Percentiles rank a stretch among this genome's conserved stretches.
Evolutionary conservation across 2,888 invertebrate species (phyloP).

Genomic region (Brachyptera putata): DNA sequence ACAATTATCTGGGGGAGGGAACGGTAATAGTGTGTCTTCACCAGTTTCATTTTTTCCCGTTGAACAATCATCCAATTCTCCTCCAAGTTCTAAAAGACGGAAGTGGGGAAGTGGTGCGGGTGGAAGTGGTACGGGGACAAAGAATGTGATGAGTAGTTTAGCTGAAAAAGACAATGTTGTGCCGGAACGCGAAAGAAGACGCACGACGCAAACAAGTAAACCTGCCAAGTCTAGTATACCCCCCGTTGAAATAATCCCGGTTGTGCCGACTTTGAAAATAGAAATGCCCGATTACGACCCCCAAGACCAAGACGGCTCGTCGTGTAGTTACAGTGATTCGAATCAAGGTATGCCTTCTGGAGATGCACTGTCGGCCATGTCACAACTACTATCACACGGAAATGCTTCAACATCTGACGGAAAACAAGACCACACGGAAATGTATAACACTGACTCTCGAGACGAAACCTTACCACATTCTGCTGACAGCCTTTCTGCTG

Average conservation of each 20-base stretch:
- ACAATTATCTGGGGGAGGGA: background rate
- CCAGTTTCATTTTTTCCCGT: constrained; percentile 23
- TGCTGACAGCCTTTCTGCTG: constrained; percentile 24
- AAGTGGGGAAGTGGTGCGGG: constrained; percentile 17
- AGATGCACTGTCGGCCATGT: constrained; percentile 16
- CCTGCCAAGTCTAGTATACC: constrained; percentile 40
- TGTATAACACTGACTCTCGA: constrained; percentile 29
- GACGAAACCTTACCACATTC: constrained; percentile 22
- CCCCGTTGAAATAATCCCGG: constrained; percentile 46
- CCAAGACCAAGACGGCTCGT: constrained; percentile 39
- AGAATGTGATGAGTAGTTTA: constrained; percentile 5
- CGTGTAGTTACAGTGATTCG: constrained; percentile 25
- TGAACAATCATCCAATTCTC: constrained; percentile 21
- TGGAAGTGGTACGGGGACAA: constrained; percentile 28
- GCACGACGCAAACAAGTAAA: constrained; percentile 23
- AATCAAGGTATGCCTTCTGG: constrained; percentile 21
- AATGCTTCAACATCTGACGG: constrained; percentile 8
- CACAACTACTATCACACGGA: constrained; percentile 6
- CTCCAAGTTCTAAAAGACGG: constrained; percentile 26
- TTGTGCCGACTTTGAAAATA: constrained; percentile 51
- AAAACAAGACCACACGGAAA: constrained; percentile 23
- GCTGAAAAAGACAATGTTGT: background rate
- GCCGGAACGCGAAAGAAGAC: constrained; percentile 28
- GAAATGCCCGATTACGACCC: constrained; percentile 55
- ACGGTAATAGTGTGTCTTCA: constrained; percentile 21